Percentiles rank a stretch among this genome's conserved stretches.
phyloP scores from a whole-genome alignment of 2,888 invertebrate species.

The Hyles lineata region DNA sequence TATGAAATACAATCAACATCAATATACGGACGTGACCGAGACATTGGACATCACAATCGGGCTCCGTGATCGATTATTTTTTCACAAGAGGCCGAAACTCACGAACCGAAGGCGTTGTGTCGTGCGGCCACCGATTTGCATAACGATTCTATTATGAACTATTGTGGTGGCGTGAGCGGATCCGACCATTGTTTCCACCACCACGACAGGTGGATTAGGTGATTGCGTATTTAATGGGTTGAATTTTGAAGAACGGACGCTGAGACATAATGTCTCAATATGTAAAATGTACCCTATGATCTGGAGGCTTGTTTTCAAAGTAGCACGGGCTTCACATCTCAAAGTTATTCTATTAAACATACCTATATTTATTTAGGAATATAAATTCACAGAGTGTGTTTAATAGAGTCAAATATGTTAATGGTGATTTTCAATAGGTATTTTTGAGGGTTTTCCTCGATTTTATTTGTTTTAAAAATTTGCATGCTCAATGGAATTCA shows the following conservation, averaged over 20 bases:
- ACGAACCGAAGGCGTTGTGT: constrained; percentile 21
- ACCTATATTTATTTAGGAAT: not conserved
- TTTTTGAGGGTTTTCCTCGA: not conserved
- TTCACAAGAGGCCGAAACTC: constrained; percentile 10
- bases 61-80: constrained; percentile 1
- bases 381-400: not conserved
- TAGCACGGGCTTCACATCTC: not conserved
- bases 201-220: constrained; percentile 7
- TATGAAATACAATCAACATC: constrained; percentile 38
- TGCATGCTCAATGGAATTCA: not conserved
- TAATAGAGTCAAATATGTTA: not conserved
- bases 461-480: not conserved
- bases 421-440: not conserved
- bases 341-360: not conserved
- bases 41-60: constrained; percentile 33
- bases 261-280: too few relatives aligned
- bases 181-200: constrained; percentile 13
- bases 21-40: constrained; percentile 47
- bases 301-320: not conserved
- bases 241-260: not conserved
- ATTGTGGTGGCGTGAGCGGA: constrained; percentile 8
- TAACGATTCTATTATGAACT: constrained; percentile 43
- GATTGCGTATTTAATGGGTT: not conserved
- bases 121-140: constrained; percentile 37
- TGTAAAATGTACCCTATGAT: too few relatives aligned